phyloP scores from a whole-genome alignment of 2,113 vertebrate species.

The Silurus meridionalis region DNA sequence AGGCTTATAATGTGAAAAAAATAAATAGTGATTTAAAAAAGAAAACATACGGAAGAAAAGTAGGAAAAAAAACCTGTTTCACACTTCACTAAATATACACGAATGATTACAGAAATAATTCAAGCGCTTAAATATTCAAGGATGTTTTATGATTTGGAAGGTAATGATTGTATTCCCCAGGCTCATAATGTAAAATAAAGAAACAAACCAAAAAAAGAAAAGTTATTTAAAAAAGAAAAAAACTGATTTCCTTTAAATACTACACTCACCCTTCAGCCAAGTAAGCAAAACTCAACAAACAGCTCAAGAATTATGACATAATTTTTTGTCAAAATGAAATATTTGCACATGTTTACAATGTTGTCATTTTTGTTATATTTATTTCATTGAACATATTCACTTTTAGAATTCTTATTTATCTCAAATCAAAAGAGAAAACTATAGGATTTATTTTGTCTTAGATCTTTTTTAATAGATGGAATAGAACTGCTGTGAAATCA shows the following conservation, averaged over 20 bases:
- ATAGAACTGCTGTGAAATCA: not conserved
- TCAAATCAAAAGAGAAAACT: not conserved
- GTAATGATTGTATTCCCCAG: not conserved
- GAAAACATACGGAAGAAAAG: too few relatives aligned
- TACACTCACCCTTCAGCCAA: conserved; percentile 44
- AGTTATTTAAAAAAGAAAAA: not conserved
- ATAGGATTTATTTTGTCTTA: not conserved
- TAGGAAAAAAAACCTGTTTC: too few relatives aligned
- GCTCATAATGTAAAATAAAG: conserved; percentile 4
- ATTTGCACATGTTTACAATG: conserved; percentile 65
- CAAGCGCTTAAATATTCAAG: too few relatives aligned
- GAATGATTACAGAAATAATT: too few relatives aligned
- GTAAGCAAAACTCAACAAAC: conserved; percentile 63
- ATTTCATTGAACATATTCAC: conserved; percentile 57
- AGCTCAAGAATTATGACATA: conserved; percentile 63
- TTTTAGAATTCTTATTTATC: conserved; percentile 28
- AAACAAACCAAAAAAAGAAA: not conserved
- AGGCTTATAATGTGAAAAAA: conserved; percentile 47
- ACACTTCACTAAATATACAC: too few relatives aligned
- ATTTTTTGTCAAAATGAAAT: conserved; percentile 33
- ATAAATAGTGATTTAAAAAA: not conserved
- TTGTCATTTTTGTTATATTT: conserved; percentile 58
- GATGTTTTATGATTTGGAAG: too few relatives aligned
- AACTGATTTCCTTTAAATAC: not conserved
- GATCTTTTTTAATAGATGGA: not conserved